Conservation (phyloP, 2,888 invertebrate genomes). For the Perithous albicinctus region DNA sequence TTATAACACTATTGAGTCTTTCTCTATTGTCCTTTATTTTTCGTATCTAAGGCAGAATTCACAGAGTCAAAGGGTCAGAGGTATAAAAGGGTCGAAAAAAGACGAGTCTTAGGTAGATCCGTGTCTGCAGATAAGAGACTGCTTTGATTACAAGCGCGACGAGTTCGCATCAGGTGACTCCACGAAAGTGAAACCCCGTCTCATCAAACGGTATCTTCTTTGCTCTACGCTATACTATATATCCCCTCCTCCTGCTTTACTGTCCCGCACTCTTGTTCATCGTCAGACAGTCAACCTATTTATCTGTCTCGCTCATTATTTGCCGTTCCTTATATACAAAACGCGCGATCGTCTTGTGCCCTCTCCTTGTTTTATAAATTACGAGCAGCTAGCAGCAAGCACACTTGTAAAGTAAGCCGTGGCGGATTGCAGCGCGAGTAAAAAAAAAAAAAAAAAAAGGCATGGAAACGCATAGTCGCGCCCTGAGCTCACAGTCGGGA, state of each 20-base stretch:
- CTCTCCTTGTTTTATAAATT: slow-evolving; percentile 76
- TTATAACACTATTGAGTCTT: not conserved
- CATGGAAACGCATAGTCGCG: slow-evolving; percentile 49
- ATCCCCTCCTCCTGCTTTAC: slow-evolving; percentile 8
- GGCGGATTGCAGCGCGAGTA: slow-evolving; percentile 43
- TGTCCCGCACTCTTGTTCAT: not conserved
- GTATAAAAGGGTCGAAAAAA: slow-evolving; percentile 28
- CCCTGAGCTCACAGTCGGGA: slow-evolving; percentile 11
- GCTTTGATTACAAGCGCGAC: slow-evolving; percentile 26
- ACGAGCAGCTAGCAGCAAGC: slow-evolving; percentile 55
- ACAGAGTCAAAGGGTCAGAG: slow-evolving; percentile 11
- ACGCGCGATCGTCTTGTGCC: slow-evolving; percentile 38
- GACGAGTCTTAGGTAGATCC: slow-evolving; percentile 51
- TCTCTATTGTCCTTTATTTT: not conserved
- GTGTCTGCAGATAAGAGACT: slow-evolving; percentile 7
- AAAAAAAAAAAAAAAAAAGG: no score
- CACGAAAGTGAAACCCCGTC: slow-evolving; percentile 80
- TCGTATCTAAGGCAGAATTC: not conserved
- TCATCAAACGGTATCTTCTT: slow-evolving; percentile 70
- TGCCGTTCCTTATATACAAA: slow-evolving; percentile 27
- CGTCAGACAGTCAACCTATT: slow-evolving; percentile 20
- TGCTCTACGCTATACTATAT: slow-evolving; percentile 19
- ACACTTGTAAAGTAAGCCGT: slow-evolving; percentile 53
- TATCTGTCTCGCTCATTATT: not conserved
- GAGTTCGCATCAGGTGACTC: slow-evolving; percentile 54